Base-by-base conservation (phyloP, 2,888 invertebrate species). In the Troglohyphantes excavatus region DNA sequence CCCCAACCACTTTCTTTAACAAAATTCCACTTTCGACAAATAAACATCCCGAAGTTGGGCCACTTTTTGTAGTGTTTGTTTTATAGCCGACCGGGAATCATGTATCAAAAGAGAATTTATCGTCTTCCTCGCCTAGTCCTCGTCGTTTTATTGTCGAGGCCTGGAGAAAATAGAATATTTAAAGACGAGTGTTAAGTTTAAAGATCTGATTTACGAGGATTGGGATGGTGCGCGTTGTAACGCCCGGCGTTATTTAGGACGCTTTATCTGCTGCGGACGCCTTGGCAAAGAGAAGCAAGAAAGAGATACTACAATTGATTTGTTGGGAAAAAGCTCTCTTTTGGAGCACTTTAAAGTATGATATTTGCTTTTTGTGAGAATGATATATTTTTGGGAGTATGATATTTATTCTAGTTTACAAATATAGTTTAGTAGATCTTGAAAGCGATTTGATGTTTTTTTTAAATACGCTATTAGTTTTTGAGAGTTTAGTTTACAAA, bases 41-140 rank as follows among this genome's bases (percentile, higher is more conserved):
- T 88, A 88, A 81, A 88, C 87, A 88, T 65, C 81, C 23, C 13
- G 75, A 76, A 84, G 75, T 84, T 67, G 84, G 87, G 81, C 75
- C 81, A 88, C 73, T 88, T 88, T 87, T 88, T 88, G 73, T 59
- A 81, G 87, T 73, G 67, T 88, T 88, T 88, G 81, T 88, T 88
- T 88, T 88, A 88, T 88, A 67, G 81, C 73, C 87, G 39, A 67
- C 67, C 59, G 81, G 87, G 87, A 88, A 88, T 88, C 87, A 33
- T 88, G 87, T 73, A 88, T 88, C 87, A 88, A 73, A 65, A 29
- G 81, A 59, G 75, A 88, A 88, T 88, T 88, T 88, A 89, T 89
- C 75, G 82, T 76, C 68, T 43, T 39, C 68, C 39, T 81, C 26
- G 46, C 59, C 59, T 26, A 26, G 27, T 29, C 61, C 81, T 75